Percentiles rank a stretch among this genome's conserved stretches.
Evolutionary conservation across 2,888 invertebrate genomes (phyloP).

Genomic region (Pecten maximus): DNA sequence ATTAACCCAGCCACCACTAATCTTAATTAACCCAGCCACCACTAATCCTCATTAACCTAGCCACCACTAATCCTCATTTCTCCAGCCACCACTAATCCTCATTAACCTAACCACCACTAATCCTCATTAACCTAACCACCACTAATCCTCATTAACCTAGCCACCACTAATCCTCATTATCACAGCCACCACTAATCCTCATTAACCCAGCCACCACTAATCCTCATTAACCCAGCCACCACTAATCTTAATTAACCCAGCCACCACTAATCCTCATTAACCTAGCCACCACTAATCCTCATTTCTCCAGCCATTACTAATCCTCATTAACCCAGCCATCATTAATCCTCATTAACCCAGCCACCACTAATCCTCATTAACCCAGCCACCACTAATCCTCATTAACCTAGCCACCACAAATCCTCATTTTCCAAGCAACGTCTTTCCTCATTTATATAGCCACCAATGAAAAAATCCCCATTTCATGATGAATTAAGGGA

Average conservation of each 20-base stretch:
- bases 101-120: too few relatives aligned
- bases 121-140: background rate
- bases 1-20: background rate
- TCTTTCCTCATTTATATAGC: background rate
- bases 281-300: background rate
- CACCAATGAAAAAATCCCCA: too few relatives aligned
- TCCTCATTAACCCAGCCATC: background rate
- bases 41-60: background rate
- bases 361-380: background rate
- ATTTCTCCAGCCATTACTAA: background rate
- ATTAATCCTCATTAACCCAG: background rate
- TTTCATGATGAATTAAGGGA: too few relatives aligned
- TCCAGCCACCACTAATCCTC: background rate
- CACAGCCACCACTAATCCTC: background rate
- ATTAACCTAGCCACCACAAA: background rate
- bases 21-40: background rate
- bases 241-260: background rate
- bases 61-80: background rate
- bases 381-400: background rate
- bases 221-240: background rate
- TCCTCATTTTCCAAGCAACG: background rate
- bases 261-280: background rate
- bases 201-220: background rate
- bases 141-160: background rate
- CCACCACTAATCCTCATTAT: background rate